Conservation (phyloP, 2,113 vertebrate species). For the Malurus cyaneus region DNA sequence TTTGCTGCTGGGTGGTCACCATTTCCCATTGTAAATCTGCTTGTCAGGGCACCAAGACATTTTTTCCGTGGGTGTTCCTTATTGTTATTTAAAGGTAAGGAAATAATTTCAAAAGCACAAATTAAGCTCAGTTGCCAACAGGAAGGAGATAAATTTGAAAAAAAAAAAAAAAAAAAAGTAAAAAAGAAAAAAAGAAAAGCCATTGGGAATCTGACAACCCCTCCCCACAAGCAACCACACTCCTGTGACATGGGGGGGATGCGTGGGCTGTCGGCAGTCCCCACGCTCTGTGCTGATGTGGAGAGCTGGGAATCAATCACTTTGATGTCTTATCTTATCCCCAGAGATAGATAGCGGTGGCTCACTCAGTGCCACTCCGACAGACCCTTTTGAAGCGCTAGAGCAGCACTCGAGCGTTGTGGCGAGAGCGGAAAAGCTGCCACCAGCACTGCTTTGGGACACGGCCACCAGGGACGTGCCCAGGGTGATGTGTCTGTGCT, state of each 20-base stretch:
- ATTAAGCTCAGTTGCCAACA: constrained; percentile 10
- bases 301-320: constrained; percentile 57
- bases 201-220: constrained; percentile 18
- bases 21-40: constrained; percentile 31
- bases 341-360: constrained; percentile 24
- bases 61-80: constrained; percentile 22
- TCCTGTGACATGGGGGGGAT: neutral
- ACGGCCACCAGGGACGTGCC: neutral
- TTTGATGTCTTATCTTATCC: constrained; percentile 73
- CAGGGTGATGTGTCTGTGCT: neutral
- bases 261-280: neutral
- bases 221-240: neutral
- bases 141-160: constrained; percentile 6
- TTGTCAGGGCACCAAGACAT: constrained; percentile 22
- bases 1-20: constrained; percentile 30
- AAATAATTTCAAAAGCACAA: constrained; percentile 14
- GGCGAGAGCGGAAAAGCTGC: constrained; percentile 45
- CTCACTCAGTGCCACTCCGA: constrained; percentile 12
- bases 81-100: constrained; percentile 44
- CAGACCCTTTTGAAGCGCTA: constrained; percentile 57
- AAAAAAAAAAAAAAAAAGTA: neutral
- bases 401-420: constrained; percentile 24
- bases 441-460: neutral
- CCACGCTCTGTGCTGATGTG: neutral
- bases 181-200: neutral